Percentiles rank a stretch among this genome's conserved stretches.
phyloP scores from a whole-genome alignment of 1,140 invertebrate genomes.

The Temnothorax longispinosus region DNA sequence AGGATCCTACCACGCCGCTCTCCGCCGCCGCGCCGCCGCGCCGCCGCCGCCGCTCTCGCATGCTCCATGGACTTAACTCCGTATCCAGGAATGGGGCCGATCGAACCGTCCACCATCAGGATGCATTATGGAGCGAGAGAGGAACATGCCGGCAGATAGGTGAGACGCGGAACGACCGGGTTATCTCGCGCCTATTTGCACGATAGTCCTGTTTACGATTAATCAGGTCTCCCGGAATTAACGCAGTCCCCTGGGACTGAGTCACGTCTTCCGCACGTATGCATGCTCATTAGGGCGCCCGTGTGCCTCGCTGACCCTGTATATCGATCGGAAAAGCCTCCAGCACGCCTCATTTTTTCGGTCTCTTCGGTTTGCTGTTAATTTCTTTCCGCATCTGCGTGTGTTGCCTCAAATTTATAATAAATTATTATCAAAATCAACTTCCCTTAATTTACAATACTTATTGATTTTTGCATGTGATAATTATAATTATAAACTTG shows the following conservation, averaged over 20 bases:
- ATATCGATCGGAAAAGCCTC: neutral
- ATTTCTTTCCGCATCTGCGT: neutral
- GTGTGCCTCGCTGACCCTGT: neutral
- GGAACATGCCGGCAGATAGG: constrained; percentile 77
- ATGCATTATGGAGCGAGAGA: constrained; percentile 79
- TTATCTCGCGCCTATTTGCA: constrained; percentile 84
- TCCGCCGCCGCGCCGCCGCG: neutral
- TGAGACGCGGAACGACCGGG: constrained; percentile 70
- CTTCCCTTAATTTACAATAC: neutral
- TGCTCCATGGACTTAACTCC: constrained; percentile 73
- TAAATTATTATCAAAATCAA: neutral
- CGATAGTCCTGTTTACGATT: constrained; percentile 84
- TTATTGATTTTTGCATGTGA: no score
- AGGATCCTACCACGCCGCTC: constrained; percentile 67
- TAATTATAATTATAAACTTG: no score
- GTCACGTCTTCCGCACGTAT: constrained; percentile 67
- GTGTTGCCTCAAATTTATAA: neutral
- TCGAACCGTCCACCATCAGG: constrained; percentile 77
- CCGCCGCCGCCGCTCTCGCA: neutral
- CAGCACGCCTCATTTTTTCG: neutral
- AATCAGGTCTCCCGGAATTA: constrained; percentile 83
- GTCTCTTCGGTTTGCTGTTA: neutral
- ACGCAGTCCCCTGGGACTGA: constrained; percentile 76
- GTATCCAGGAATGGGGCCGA: constrained; percentile 81
- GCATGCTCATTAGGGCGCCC: constrained; percentile 62